Conservation (phyloP, 2,797 vertebrate species). For the Carcharodon carcharias region DNA sequence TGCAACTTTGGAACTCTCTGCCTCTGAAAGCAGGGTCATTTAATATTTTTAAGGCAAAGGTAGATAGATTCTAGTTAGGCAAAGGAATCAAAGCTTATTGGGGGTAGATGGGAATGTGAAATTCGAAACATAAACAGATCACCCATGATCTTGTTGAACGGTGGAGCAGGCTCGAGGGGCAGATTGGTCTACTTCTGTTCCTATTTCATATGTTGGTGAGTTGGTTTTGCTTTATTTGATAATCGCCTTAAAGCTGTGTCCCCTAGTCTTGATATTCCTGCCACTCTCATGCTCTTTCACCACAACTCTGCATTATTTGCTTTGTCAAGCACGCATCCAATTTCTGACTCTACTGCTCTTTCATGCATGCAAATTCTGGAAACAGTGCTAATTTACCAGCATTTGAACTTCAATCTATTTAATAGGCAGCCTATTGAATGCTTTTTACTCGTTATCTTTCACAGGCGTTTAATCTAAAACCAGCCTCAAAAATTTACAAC, state of each 20-base stretch:
- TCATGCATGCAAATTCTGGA: not conserved
- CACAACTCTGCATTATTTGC: not conserved
- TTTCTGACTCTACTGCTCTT: not conserved
- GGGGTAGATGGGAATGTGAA: too few species aligned
- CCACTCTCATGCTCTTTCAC: not conserved
- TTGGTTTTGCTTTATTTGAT: not conserved
- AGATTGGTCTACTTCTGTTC: too few species aligned
- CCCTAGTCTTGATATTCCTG: not conserved
- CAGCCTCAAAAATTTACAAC: not conserved
- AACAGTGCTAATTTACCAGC: not conserved
- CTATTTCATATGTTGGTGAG: too few species aligned
- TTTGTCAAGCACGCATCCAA: not conserved
- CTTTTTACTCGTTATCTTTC: not conserved
- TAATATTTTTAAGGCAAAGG: too few species aligned
- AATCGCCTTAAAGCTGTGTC: not conserved
- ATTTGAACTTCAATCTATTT: not conserved
- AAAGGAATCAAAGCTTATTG: too few species aligned
- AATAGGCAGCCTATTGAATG: not conserved
- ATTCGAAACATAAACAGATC: too few species aligned
- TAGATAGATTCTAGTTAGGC: too few species aligned
- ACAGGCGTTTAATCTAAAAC: not conserved
- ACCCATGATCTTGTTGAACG: too few species aligned
- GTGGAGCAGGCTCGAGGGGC: too few species aligned
- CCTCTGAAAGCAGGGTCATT: too few species aligned
- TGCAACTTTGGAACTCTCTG: too few species aligned